These are phyloP conservation scores for Odontamblyopus rebecca DNA, from an alignment of 2,797 vertebrate genomes.

Conservation along the genomic window DNA sequence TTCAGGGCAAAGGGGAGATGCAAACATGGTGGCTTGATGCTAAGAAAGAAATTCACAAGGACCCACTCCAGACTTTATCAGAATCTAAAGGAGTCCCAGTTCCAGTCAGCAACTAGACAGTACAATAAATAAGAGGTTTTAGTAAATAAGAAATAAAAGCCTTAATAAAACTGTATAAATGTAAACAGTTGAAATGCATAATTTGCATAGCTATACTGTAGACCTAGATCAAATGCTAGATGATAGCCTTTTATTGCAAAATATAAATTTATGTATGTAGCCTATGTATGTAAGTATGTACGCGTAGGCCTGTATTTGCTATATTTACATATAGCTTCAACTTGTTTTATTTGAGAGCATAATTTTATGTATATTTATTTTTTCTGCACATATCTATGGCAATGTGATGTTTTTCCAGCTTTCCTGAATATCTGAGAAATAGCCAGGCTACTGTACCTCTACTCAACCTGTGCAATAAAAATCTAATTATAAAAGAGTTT, in stretches of 20 bases:
- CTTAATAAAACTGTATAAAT: background rate
- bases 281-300: background rate
- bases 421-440: background rate
- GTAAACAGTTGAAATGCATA: background rate
- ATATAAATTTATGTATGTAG: no score
- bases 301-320: background rate
- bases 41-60: slow-evolving; percentile 48
- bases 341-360: background rate
- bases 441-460: background rate
- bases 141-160: background rate
- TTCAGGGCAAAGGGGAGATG: slow-evolving; percentile 81
- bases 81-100: slow-evolving; percentile 54
- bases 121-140: background rate
- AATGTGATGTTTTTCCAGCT: background rate
- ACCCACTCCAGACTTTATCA: slow-evolving; percentile 46
- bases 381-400: background rate
- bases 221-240: no score
- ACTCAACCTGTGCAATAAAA: background rate
- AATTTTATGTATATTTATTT: background rate
- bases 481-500: background rate
- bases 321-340: background rate
- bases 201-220: background rate
- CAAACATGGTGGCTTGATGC: slow-evolving; percentile 81
- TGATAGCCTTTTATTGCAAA: background rate
- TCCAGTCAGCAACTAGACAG: slow-evolving; percentile 63